phyloP scores from a whole-genome alignment of 2,888 invertebrate species.

The Gymnoscelis rufifasciata region DNA sequence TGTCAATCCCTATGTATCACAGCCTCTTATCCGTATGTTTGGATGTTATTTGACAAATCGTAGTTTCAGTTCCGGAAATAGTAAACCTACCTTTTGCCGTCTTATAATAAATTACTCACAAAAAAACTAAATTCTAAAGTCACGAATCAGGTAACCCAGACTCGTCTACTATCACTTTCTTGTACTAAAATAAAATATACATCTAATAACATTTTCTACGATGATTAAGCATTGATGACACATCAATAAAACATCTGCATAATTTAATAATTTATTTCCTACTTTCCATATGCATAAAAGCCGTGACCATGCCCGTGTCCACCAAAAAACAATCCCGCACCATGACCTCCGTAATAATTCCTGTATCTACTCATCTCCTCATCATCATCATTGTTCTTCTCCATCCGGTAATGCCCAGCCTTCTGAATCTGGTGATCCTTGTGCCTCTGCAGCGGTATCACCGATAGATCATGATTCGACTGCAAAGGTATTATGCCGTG shows the following conservation, averaged over 20 bases:
- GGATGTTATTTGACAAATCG: no score
- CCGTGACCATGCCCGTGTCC: slow-evolving; percentile 70
- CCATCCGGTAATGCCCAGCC: slow-evolving; percentile 37
- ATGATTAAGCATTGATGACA: no score
- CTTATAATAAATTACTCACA: no score
- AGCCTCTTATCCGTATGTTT: no score
- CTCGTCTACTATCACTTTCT: no score
- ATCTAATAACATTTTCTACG: no score
- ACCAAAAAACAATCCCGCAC: slow-evolving; percentile 58
- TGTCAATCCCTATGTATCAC: no score
- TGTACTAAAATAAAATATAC: no score
- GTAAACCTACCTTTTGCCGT: no score
- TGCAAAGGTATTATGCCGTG: slow-evolving; percentile 48
- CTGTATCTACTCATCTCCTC: slow-evolving; percentile 49
- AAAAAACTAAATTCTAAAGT: no score
- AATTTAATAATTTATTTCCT: neutral
- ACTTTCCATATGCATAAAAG: slow-evolving; percentile 58
- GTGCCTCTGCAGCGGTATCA: slow-evolving; percentile 57
- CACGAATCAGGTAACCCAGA: no score
- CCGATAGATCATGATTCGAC: slow-evolving; percentile 32
- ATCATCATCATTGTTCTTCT: slow-evolving; percentile 43
- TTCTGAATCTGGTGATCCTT: slow-evolving; percentile 34
- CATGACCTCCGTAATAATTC: slow-evolving; percentile 63
- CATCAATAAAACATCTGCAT: slow-evolving; percentile 2
- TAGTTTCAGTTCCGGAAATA: no score